phyloP scores from a whole-genome alignment of 2,888 invertebrate genomes.

The Heteromyza rotundicornis region DNA sequence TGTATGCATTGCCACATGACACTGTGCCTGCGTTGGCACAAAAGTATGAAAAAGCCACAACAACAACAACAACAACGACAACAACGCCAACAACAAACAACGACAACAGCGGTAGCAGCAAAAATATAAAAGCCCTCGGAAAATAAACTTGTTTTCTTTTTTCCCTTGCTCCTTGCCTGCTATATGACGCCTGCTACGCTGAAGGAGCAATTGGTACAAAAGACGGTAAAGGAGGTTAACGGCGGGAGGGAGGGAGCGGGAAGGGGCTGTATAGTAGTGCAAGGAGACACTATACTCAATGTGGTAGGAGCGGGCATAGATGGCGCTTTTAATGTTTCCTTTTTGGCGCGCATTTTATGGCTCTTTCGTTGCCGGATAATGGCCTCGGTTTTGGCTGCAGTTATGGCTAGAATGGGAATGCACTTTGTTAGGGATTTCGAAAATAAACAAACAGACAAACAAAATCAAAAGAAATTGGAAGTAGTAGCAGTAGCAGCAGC shows the following conservation, averaged over 20 bases:
- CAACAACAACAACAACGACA: background rate
- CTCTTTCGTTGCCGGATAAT: background rate
- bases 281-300: background rate
- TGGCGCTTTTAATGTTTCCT: constrained; percentile 40
- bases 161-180: too few species aligned
- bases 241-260: background rate
- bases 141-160: constrained; percentile 18
- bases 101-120: background rate
- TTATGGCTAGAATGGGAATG: constrained; percentile 15
- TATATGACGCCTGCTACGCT: constrained; percentile 1
- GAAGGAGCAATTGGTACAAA: constrained; percentile 5
- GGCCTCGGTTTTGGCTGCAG: constrained; percentile 6
- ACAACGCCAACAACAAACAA: background rate
- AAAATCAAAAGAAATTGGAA: background rate
- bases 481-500: background rate
- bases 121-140: constrained; percentile 6
- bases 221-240: background rate
- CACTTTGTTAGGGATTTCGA: constrained; percentile 20
- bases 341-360: constrained; percentile 38
- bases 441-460: background rate
- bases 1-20: constrained; percentile 1
- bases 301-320: constrained; percentile 17
- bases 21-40: background rate
- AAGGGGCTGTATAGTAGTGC: background rate
- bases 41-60: too few species aligned